phyloP scores from a whole-genome alignment of 2,888 invertebrate species.

The Drosophila lutescens region DNA sequence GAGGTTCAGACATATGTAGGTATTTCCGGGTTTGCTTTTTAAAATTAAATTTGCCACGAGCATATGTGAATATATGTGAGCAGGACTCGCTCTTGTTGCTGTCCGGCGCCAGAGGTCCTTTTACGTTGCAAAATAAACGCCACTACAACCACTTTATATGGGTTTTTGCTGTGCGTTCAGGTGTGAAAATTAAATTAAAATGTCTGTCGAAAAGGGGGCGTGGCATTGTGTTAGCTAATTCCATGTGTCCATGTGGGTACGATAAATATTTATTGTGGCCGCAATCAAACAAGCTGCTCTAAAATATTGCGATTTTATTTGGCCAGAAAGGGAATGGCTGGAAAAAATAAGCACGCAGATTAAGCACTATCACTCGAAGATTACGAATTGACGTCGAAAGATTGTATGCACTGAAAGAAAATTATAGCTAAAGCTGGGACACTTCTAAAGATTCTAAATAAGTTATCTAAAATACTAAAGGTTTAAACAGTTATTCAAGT shows the following conservation, averaged over 20 bases:
- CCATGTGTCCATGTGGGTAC: background rate
- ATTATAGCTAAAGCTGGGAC: background rate
- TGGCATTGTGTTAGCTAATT: slow-evolving; percentile 14
- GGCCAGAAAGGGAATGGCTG: background rate
- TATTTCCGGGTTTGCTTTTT: slow-evolving; percentile 61
- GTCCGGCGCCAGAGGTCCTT: background rate
- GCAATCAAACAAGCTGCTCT: background rate
- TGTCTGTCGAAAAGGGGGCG: slow-evolving; percentile 32
- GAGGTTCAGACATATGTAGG: slow-evolving; percentile 45
- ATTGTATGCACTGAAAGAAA: slow-evolving; percentile 16
- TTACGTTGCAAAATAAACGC: slow-evolving; percentile 54
- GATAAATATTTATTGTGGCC: slow-evolving; percentile 24
- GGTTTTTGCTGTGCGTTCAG: slow-evolving; percentile 34
- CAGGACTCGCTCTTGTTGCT: slow-evolving; percentile 3
- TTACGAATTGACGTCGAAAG: slow-evolving; percentile 11
- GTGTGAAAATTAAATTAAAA: slow-evolving; percentile 65
- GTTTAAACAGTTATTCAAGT: too few species aligned
- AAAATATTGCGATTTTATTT: slow-evolving; percentile 12
- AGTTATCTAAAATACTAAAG: too few species aligned
- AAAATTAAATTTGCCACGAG: slow-evolving; percentile 71
- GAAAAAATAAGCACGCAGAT: background rate
- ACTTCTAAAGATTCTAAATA: background rate
- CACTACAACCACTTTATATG: slow-evolving; percentile 46
- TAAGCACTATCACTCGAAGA: slow-evolving; percentile 6
- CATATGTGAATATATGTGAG: slow-evolving; percentile 26